phyloP scores from a whole-genome alignment of 2,888 invertebrate genomes.

The Dioctria linearis region DNA sequence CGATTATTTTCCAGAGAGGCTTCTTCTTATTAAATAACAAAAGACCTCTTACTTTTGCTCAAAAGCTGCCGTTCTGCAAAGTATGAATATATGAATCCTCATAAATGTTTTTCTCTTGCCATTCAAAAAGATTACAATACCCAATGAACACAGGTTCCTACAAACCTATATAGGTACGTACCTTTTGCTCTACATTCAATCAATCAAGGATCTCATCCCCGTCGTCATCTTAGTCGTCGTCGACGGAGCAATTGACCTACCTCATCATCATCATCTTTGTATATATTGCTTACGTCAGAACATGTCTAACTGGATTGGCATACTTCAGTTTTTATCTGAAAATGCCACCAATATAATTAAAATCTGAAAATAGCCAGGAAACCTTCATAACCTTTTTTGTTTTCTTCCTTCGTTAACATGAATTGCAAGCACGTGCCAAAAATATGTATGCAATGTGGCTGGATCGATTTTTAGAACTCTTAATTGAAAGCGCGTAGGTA shows the following conservation, averaged over 20 bases:
- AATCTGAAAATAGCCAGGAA: constrained; percentile 1
- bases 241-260: neutral
- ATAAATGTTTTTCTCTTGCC: neutral
- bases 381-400: neutral
- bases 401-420: neutral
- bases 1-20: no score
- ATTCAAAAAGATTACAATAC: neutral
- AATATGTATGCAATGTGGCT: no score
- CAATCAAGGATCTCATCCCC: neutral
- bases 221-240: neutral
- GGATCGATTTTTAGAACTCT: neutral
- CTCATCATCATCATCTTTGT: neutral
- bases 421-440: neutral
- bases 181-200: no score
- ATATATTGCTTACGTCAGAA: neutral
- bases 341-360: neutral
- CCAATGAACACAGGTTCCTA: neutral
- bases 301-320: neutral
- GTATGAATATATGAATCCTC: no score
- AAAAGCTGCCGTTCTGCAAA: no score
- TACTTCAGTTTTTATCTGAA: neutral
- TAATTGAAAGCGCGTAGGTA: neutral
- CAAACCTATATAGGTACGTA: no score
- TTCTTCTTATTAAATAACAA: no score
- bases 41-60: no score